These are phyloP conservation scores for Lordiphosa clarofinis DNA, from an alignment of 1,140 invertebrate species.

Conservation along the genomic window DNA sequence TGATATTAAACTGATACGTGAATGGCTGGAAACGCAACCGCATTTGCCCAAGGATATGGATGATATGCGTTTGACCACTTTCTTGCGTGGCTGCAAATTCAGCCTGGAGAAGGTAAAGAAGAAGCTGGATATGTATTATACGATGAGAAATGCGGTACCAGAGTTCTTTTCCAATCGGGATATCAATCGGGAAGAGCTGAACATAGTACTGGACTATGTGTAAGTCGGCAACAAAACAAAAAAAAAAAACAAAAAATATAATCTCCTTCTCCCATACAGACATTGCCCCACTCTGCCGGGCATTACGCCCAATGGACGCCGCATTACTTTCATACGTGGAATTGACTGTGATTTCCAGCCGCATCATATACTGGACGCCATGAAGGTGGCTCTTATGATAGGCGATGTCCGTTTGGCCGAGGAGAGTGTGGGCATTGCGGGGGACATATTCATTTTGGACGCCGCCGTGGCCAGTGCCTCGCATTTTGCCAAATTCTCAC, in stretches of 20 bases:
- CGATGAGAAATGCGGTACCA: constrained; percentile 89
- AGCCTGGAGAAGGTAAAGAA: constrained; percentile 89
- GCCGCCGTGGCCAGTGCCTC: constrained; percentile 86
- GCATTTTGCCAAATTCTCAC: constrained; percentile 89
- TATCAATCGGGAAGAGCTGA: constrained; percentile 85
- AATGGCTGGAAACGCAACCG: constrained; percentile 87
- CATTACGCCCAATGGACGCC: constrained; percentile 87
- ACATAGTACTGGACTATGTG: constrained; percentile 86
- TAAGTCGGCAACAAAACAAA: constrained; percentile 81
- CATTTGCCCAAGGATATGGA: constrained; percentile 85
- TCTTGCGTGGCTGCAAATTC: constrained; percentile 90
- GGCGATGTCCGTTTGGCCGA: constrained; percentile 89
- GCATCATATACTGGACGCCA: constrained; percentile 84
- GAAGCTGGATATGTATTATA: constrained; percentile 89
- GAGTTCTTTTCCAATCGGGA: constrained; percentile 91
- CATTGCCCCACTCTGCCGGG: constrained; percentile 88
- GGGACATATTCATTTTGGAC: constrained; percentile 90
- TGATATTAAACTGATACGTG: constrained; percentile 84
- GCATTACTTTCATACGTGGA: constrained; percentile 87
- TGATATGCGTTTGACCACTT: constrained; percentile 87
- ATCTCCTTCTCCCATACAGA: constrained; percentile 79
- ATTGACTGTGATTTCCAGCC: constrained; percentile 82
- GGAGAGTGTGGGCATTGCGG: constrained; percentile 88
- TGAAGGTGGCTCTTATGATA: constrained; percentile 90
- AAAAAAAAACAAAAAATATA: neutral